Conservation (phyloP, 2,797 vertebrate species). For the Pangasius djambal region DNA sequence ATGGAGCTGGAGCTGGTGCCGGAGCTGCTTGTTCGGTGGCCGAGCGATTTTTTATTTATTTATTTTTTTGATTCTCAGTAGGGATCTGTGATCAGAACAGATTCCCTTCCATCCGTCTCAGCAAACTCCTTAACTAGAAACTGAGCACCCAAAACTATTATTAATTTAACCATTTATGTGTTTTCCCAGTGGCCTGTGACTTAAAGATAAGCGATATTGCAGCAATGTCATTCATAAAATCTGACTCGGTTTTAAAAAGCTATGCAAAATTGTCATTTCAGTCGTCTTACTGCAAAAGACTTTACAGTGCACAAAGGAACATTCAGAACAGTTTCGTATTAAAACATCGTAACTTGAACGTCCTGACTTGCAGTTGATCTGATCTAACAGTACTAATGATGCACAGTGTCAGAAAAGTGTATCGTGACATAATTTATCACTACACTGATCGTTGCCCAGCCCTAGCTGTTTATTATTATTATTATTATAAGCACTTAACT, state of each 20-base stretch:
- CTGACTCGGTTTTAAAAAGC: neutral
- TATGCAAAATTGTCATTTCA: neutral
- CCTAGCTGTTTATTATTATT: no score
- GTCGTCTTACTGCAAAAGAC: neutral
- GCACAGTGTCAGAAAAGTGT: no score
- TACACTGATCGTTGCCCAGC: no score
- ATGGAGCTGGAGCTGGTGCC: slow-evolving; percentile 54
- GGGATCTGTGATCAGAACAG: neutral
- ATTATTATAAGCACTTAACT: no score
- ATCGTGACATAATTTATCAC: no score
- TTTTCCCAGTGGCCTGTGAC: neutral
- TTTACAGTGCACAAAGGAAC: neutral
- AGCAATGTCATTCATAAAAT: neutral
- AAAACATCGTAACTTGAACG: neutral
- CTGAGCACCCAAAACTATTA: neutral
- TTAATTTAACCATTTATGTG: neutral
- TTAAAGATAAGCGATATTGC: neutral
- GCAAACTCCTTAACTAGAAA: neutral
- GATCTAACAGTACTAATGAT: no score
- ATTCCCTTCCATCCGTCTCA: neutral
- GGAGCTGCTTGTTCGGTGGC: slow-evolving; percentile 25
- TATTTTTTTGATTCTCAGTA: neutral
- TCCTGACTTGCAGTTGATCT: neutral
- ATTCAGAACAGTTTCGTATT: neutral
- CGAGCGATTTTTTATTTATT: neutral